Evolutionary conservation across 1,140 invertebrate species (phyloP).

Genomic region (Palaemon carinicauda): DNA sequence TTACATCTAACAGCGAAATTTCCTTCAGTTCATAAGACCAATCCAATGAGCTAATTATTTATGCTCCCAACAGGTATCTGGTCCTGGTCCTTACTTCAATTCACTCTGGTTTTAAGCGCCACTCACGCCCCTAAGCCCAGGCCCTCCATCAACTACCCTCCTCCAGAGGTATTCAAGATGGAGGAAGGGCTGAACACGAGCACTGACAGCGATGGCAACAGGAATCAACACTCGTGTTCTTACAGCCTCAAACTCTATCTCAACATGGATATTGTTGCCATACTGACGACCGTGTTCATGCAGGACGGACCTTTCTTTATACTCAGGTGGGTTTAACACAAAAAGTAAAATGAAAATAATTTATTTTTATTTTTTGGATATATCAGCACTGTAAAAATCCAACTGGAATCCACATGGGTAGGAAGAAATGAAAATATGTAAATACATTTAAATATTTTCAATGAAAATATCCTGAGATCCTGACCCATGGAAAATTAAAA

Average conservation of each 20-base stretch:
- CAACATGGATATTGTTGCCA: constrained; percentile 63
- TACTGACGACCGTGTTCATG: constrained; percentile 63
- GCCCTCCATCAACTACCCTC: constrained; percentile 48
- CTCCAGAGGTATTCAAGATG: constrained; percentile 15
- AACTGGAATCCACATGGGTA: too few relatives aligned
- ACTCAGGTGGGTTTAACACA: constrained; percentile 59
- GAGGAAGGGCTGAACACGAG: not conserved
- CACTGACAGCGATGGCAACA: not conserved
- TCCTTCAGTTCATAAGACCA: too few relatives aligned
- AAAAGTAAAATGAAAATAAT: too few relatives aligned
- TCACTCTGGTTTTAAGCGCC: constrained; percentile 66
- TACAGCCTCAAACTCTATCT: constrained; percentile 33
- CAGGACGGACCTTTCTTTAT: constrained; percentile 65
- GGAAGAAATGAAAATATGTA: too few relatives aligned
- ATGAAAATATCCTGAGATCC: too few relatives aligned
- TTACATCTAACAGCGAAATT: too few relatives aligned
- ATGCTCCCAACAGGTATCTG: constrained; percentile 26
- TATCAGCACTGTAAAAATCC: too few relatives aligned
- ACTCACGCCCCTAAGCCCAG: constrained; percentile 63
- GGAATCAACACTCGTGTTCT: not conserved
- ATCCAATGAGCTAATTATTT: too few relatives aligned
- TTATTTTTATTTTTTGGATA: too few relatives aligned
- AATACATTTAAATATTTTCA: too few relatives aligned
- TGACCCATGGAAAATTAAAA: too few relatives aligned
- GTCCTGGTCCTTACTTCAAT: constrained; percentile 63